These are phyloP conservation scores for Cantharis nigra DNA, from an alignment of 2,888 invertebrate species.

Conservation along the genomic window DNA sequence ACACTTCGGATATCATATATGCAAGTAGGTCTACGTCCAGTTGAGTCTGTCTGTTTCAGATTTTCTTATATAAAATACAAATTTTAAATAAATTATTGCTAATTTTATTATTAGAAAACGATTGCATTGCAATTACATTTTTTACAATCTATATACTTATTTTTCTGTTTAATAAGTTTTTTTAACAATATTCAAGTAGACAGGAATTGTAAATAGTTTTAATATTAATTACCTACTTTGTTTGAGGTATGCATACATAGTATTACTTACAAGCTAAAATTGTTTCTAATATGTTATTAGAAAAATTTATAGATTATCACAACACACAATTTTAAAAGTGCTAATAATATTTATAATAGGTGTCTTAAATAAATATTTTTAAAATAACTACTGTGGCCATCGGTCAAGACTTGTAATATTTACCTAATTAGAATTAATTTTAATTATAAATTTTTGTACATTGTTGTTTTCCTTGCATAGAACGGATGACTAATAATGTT, in stretches of 20 bases:
- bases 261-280: background rate
- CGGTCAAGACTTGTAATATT: background rate
- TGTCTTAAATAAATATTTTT: background rate
- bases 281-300: background rate
- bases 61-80: background rate
- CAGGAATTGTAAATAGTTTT: background rate
- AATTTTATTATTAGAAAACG: background rate
- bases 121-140: constrained; percentile 22
- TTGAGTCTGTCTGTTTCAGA: no score
- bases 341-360: background rate
- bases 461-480: background rate
- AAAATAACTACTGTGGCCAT: background rate
- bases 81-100: background rate
- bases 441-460: background rate
- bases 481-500: background rate
- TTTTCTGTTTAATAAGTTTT: background rate
- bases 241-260: background rate
- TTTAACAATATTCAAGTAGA: background rate
- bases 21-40: no score
- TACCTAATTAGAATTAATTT: background rate
- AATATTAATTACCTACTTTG: background rate
- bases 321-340: background rate
- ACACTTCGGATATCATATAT: no score
- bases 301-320: background rate
- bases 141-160: background rate